A percentile compares a stretch with the other conserved stretches of the same genome.
These are phyloP conservation scores for Procavia capensis DNA, from an alignment of 2,113 vertebrate genomes.

Conservation along the genomic window DNA sequence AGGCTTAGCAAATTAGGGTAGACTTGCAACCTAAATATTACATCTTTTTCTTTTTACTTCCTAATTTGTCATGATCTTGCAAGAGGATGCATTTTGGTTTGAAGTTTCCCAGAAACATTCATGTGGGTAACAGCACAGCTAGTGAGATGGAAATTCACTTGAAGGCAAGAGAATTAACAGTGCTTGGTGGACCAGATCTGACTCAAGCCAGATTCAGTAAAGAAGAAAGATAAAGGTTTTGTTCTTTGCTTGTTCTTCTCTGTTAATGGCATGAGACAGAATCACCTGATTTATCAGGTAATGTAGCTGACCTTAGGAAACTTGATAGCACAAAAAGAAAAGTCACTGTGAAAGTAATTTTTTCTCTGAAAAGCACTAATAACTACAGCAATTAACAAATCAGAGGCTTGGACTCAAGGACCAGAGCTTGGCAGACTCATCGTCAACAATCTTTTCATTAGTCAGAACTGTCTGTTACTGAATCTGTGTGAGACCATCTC, in stretches of 20 bases:
- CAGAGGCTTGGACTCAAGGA: neutral
- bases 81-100: neutral
- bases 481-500: neutral
- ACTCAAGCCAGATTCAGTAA: constrained; percentile 70
- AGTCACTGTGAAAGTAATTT: constrained; percentile 59
- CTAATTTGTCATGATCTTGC: constrained; percentile 14
- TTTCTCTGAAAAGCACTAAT: neutral
- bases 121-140: neutral
- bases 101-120: neutral
- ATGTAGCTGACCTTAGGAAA: constrained; percentile 35
- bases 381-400: constrained; percentile 4
- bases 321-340: constrained; percentile 58
- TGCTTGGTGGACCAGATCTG: constrained; percentile 54
- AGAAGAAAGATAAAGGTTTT: constrained; percentile 64
- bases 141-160: neutral
- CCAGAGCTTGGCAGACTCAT: neutral
- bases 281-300: constrained; percentile 75
- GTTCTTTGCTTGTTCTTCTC: constrained; percentile 67
- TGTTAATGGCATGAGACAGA: constrained; percentile 78
- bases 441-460: constrained; percentile 1
- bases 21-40: neutral
- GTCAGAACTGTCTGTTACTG: neutral
- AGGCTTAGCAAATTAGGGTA: neutral
- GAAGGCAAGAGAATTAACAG: neutral
- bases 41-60: neutral